Conservation (phyloP, 2,888 invertebrate species). For the Periphyllus acericola region DNA sequence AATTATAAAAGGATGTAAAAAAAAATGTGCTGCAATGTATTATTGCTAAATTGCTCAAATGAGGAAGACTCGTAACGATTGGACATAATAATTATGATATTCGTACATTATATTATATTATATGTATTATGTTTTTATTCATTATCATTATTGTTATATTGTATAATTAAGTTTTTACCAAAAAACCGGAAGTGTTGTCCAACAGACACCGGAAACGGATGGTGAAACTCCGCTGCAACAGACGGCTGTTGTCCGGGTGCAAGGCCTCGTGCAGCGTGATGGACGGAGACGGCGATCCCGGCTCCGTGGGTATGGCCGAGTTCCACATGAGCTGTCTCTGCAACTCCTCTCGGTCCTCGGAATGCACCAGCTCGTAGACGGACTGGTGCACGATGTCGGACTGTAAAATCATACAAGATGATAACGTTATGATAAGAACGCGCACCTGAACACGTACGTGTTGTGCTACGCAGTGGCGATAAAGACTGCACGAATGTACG, state of each 20-base stretch:
- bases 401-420: constrained; percentile 73
- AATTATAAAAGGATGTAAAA: background rate
- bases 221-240: constrained; percentile 95
- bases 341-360: constrained; percentile 97
- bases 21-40: background rate
- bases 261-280: constrained; percentile 88
- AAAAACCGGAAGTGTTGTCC: constrained; percentile 99
- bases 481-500: background rate
- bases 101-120: constrained; percentile 9
- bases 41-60: background rate
- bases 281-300: constrained; percentile 70
- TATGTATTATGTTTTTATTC: constrained; percentile 8
- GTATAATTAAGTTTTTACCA: constrained; percentile 73
- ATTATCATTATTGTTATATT: constrained; percentile 23
- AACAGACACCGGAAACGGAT: constrained; percentile 98
- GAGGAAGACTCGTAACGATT: background rate
- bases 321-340: constrained; percentile 96
- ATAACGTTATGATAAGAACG: constrained; percentile 23
- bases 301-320: constrained; percentile 86
- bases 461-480: background rate
- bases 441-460: background rate
- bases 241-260: constrained; percentile 86
- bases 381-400: constrained; percentile 99
- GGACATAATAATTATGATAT: constrained; percentile 10
- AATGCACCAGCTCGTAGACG: constrained; percentile 98